These are phyloP conservation scores for Catharus minimus DNA, from an alignment of 2,113 vertebrate species.

Conservation along the genomic window DNA sequence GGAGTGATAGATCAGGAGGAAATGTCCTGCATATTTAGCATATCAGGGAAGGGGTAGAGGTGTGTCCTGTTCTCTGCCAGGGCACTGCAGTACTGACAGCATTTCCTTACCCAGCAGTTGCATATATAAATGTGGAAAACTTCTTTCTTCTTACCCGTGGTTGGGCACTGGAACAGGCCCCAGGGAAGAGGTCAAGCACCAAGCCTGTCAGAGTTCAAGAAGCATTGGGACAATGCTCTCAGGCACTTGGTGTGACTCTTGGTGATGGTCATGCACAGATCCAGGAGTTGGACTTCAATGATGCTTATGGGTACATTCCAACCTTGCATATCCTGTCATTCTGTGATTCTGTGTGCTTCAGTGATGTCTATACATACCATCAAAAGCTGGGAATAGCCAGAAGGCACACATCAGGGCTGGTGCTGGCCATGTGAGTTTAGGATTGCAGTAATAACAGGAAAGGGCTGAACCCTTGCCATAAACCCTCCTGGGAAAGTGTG, in stretches of 20 bases:
- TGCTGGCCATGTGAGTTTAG: not conserved
- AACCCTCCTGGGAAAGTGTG: not conserved
- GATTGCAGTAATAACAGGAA: not conserved
- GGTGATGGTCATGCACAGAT: not conserved
- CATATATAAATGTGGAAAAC: not conserved
- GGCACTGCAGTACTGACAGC: not conserved
- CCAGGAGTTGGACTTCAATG: not conserved
- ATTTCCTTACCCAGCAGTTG: not conserved
- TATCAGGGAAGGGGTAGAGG: not conserved
- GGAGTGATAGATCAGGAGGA: not conserved
- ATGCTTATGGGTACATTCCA: not conserved
- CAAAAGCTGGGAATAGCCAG: not conserved
- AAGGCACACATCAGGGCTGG: not conserved
- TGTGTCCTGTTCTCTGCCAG: not conserved
- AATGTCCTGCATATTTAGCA: not conserved
- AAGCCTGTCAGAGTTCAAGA: not conserved
- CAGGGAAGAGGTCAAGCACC: not conserved
- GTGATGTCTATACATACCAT: not conserved
- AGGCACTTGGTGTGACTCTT: not conserved
- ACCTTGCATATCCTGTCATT: not conserved
- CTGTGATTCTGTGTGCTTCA: not conserved
- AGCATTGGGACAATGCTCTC: not conserved
- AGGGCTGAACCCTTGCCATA: not conserved
- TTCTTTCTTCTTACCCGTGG: not conserved
- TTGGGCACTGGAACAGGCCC: not conserved